phyloP scores from a whole-genome alignment of 2,113 vertebrate species.

The Lagopus leucura region DNA sequence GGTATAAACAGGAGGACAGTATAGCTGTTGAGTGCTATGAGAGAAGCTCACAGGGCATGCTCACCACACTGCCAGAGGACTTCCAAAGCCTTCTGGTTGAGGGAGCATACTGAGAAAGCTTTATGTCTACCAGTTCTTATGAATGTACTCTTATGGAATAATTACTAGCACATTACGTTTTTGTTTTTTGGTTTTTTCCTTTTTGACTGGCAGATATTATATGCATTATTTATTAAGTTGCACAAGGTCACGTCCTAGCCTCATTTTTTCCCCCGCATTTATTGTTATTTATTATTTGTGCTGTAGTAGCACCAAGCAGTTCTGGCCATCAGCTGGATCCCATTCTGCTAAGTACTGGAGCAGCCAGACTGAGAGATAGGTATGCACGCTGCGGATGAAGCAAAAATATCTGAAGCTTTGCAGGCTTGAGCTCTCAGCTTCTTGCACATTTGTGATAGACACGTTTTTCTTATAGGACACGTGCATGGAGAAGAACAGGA shows the following conservation, averaged over 20 bases:
- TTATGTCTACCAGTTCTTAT: not conserved
- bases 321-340: not conserved
- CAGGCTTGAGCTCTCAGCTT: not conserved
- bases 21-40: not conserved
- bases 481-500: not conserved
- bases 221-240: constrained; percentile 48
- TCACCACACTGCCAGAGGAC: accelerated
- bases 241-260: not conserved
- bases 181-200: not conserved
- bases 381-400: not conserved
- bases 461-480: not conserved
- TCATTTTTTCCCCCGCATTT: not conserved
- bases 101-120: not conserved
- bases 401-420: accelerated
- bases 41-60: not conserved
- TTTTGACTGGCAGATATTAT: not conserved
- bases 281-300: not conserved
- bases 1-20: not conserved
- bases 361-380: not conserved
- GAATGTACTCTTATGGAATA: not conserved
- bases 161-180: not conserved
- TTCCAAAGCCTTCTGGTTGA: not conserved
- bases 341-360: not conserved
- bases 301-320: not conserved
- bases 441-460: not conserved